Evolutionary conservation across 2,113 vertebrate species (phyloP), one percentile per base, ranked within the genome.

Genomic region (Chroicocephalus ridibundus): DNA sequence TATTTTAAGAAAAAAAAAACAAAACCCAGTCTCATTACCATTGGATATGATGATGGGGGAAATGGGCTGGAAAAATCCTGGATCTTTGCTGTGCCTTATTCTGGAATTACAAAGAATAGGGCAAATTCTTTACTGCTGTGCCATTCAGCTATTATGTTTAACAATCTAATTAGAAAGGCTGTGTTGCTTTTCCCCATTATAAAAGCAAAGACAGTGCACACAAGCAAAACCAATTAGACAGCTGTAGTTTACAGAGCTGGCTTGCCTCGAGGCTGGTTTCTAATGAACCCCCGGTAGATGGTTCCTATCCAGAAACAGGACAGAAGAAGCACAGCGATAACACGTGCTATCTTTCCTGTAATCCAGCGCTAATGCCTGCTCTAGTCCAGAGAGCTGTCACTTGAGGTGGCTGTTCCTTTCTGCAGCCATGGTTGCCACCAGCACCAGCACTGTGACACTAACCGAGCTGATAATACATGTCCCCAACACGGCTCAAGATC

Each of bases 151-250:
- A 96, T 98, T 98, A 98, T 97, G 97, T 98, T 98, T 98, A 98
- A 98, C 98, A 98, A 98, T 98, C 98, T 98, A 98, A 98, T 98
- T 98, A 98, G 98, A 98, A 98, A 97, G 97, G 72, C 96, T 55
- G 94, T 96, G 96, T 97, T 98, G 97, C 96, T 97, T 96, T 98
- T 93, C 95, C 95, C 97, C 95, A 98, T 98, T 98, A 98, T 98
- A 97, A 98, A 97, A 97, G 96, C 96, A 90, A 98, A 97, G 98
- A 98, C 97, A 97, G 98, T 86, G 82, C 94, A 97, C 95, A 97
- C 92, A 97, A 97, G 97, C 96, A 98, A 98, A 98, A 98, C 96
- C 98, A 98, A 98, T 98, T 98, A 98, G 98, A 98, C 98, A 98
- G 98, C 98, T 98, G 98, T 98, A 98, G 97, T 98, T 97, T 97